Evolutionary conservation across 2,888 invertebrate species (phyloP), one percentile per base, ranked within the genome.

Genomic region (Catocala fraxini): DNA sequence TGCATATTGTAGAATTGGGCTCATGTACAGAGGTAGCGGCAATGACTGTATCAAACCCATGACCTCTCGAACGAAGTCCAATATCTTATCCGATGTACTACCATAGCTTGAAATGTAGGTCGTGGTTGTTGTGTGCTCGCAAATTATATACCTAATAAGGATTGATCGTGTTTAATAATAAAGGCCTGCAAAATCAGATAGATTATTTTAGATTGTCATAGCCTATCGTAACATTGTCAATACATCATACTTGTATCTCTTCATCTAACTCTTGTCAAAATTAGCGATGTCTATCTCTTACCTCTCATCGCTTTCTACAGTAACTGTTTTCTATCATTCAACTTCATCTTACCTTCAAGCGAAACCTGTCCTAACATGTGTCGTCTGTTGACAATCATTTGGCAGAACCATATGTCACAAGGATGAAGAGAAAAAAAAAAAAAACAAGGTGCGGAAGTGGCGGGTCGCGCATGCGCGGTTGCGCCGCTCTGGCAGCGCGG

Each of bases 401-500:
- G 73, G 73, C 61, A 64, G 54, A 49, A 52, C 61, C 74, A 76
- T 75, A 75, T 75, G 75, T 68, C 72, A 78, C 70, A 58, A 72
- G 72, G 73, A 77, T 78, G 77, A 73, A 75, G 75, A 68, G 35
- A 6, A 39, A 76, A 81, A 75, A 76, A 83, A 79, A 85, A 80
- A 80, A 75, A 81, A 80, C 75, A 79, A 78, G 79, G 75, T 82
- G 80, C 87, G 90, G 89, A 90, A 89, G 79, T 75, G 78, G 73
- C 75, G 73, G 70, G 59, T 69, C 59, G 70, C 70, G 75, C 77
- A 80, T 85, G 81, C 80, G 85, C 89, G 91, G 90, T 88, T 89
- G 91, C 90, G 89, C 89, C 82, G 85, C 75, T 83, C 79, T 84
- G 81, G 79, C 79, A 75, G 87, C 86, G 91, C 89, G 89, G 90